These are phyloP conservation scores for Antigone vipio DNA, from an alignment of 2,113 vertebrate species.

Conservation along the genomic window DNA sequence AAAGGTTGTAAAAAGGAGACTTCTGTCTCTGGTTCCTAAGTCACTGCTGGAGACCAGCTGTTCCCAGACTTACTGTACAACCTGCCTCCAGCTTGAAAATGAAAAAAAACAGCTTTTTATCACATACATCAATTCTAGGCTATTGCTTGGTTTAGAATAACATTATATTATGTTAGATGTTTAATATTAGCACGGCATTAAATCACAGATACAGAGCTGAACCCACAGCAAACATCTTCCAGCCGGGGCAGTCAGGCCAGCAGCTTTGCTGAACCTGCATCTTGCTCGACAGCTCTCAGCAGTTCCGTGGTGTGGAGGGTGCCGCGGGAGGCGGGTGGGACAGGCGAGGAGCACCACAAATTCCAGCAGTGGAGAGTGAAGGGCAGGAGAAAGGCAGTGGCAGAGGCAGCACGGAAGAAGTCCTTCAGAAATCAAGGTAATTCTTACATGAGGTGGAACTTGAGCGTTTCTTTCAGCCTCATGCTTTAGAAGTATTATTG, in stretches of 20 bases:
- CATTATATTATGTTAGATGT: not conserved
- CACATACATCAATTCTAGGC: not conserved
- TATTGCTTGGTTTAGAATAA: not conserved
- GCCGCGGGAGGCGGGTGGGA: fast-evolving
- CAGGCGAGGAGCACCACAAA: not conserved
- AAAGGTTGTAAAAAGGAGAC: not conserved
- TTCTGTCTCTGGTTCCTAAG: not conserved
- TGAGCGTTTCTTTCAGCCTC: not conserved
- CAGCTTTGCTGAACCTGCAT: not conserved
- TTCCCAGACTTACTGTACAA: not conserved
- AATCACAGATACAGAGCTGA: not conserved
- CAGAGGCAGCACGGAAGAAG: not conserved
- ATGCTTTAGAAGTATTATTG: not conserved
- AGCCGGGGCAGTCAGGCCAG: not conserved
- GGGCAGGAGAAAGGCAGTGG: not conserved
- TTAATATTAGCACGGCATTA: not conserved
- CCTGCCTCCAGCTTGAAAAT: not conserved
- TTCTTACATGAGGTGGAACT: not conserved
- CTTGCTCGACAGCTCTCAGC: not conserved
- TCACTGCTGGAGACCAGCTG: not conserved
- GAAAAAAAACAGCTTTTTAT: not conserved
- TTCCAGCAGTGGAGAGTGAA: not conserved
- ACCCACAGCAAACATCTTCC: not conserved
- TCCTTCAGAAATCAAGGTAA: not conserved
- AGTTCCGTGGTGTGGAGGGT: not conserved